phyloP scores from a whole-genome alignment of 92 coral and sea anemone species.

The Porites cylindrica region DNA sequence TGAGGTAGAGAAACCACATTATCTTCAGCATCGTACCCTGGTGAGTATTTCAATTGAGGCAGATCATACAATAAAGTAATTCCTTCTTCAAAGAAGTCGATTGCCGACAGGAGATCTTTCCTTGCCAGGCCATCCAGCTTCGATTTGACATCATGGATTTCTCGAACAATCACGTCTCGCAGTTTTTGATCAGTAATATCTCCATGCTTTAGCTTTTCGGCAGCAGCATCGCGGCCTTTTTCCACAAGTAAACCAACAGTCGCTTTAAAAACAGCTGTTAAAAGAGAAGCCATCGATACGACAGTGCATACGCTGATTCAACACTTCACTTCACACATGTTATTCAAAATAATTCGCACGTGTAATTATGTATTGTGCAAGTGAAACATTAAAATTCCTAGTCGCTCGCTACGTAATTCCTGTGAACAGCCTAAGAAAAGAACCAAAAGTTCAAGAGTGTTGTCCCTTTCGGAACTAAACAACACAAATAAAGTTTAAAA shows the following conservation, averaged over 20 bases:
- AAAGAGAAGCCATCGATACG: slow-evolving; percentile 40
- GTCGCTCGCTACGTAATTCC: no score
- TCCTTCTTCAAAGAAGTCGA: slow-evolving; percentile 25
- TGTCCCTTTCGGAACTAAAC: no score
- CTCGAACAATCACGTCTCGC: slow-evolving; percentile 49
- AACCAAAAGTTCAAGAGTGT: no score
- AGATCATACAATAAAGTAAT: neutral
- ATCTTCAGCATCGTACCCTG: no score
- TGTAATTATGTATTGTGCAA: no score
- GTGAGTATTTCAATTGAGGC: neutral
- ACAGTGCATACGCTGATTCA: no score
- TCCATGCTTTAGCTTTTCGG: slow-evolving; percentile 49
- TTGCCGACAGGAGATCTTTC: slow-evolving; percentile 9
- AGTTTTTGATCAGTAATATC: slow-evolving; percentile 47
- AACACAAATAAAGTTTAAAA: no score
- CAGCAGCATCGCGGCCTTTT: slow-evolving; percentile 59
- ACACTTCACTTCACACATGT: no score
- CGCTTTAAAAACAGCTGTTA: slow-evolving; percentile 29
- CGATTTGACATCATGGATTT: slow-evolving; percentile 46
- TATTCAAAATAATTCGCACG: no score
- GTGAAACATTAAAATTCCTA: no score
- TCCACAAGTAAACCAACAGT: slow-evolving; percentile 59
- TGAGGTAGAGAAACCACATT: neutral
- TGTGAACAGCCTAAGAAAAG: no score
- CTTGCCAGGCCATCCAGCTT: slow-evolving; percentile 36